Evolutionary conservation across 2,113 vertebrate genomes (phyloP).

Genomic region (Setophaga kirtlandii): DNA sequence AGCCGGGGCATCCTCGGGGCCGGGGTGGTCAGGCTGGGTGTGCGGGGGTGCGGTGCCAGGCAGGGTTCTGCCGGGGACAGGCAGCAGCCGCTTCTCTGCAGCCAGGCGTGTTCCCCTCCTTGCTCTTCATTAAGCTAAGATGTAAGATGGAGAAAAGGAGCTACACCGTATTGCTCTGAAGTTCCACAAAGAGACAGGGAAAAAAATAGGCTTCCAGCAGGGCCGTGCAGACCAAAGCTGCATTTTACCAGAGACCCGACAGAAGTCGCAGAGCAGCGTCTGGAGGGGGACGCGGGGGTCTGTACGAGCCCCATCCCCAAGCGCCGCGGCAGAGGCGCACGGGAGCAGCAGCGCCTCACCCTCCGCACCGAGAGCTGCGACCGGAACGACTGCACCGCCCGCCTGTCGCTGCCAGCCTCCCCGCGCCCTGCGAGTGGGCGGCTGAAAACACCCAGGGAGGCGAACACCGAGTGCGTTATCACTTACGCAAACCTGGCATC

Average conservation of each 20-base stretch:
- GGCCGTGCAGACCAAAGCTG: not conserved
- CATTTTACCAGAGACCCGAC: not conserved
- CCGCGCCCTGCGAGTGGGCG: not conserved
- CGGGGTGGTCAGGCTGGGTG: not conserved
- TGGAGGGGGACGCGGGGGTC: not conserved
- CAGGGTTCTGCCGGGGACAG: not conserved
- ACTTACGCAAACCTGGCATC: not conserved
- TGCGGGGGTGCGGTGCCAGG: rapidly evolving
- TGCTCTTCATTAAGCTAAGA: not conserved
- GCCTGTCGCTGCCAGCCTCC: not conserved
- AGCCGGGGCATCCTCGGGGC: not conserved
- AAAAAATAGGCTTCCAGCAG: not conserved
- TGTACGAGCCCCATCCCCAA: not conserved
- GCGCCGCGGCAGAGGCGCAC: not conserved
- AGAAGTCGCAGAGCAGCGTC: not conserved
- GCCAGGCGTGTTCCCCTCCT: not conserved
- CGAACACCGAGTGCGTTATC: not conserved
- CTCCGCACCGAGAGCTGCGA: not conserved
- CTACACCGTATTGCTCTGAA: not conserved
- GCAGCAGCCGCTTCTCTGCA: not conserved
- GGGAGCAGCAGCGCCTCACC: not conserved
- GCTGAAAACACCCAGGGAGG: not conserved
- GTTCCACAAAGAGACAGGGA: not conserved
- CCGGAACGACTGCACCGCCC: not conserved
- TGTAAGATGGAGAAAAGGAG: not conserved